A percentile compares a stretch with the other conserved stretches of the same genome.
Evolutionary conservation across 2,797 vertebrate species (phyloP).

Genomic region (Scomberomorus guttatus): DNA sequence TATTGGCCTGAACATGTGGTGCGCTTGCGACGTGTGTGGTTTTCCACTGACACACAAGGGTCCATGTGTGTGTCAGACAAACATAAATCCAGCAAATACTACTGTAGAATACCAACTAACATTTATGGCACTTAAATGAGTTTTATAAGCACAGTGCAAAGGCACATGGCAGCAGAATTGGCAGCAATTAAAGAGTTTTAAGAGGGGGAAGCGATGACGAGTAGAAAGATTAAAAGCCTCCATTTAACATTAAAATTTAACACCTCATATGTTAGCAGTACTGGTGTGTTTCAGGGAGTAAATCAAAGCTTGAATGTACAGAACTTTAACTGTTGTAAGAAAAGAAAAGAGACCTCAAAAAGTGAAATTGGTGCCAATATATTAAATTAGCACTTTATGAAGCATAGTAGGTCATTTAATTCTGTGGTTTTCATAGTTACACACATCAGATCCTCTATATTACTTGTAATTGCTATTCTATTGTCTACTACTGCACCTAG

Average conservation of each 20-base stretch:
- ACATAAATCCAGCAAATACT: constrained; percentile 68
- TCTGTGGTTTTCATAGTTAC: neutral
- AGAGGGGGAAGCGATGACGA: constrained; percentile 69
- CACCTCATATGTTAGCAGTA: constrained; percentile 49
- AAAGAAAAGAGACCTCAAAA: neutral
- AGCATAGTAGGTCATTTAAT: neutral
- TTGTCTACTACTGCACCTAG: neutral
- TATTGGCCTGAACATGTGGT: constrained; percentile 72
- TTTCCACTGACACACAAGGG: constrained; percentile 65
- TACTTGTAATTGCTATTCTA: constrained; percentile 8
- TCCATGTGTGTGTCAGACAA: constrained; percentile 53
- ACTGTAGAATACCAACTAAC: constrained; percentile 70
- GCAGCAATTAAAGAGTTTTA: constrained; percentile 77
- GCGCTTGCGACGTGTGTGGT: constrained; percentile 79
- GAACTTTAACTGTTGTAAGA: constrained; percentile 5
- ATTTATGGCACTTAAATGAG: constrained; percentile 70
- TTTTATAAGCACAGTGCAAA: constrained; percentile 68
- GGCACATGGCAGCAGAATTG: constrained; percentile 56
- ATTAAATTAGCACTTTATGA: constrained; percentile 2
- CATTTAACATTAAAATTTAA: constrained; percentile 50
- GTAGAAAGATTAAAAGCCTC: constrained; percentile 71
- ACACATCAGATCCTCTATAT: neutral
- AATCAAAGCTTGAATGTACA: constrained; percentile 19
- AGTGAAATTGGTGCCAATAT: neutral
- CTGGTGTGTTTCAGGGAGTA: constrained; percentile 35